Percentiles rank a stretch among this genome's conserved stretches.
Conservation (phyloP, 1,140 invertebrate species). For the Asobara japonica region DNA sequence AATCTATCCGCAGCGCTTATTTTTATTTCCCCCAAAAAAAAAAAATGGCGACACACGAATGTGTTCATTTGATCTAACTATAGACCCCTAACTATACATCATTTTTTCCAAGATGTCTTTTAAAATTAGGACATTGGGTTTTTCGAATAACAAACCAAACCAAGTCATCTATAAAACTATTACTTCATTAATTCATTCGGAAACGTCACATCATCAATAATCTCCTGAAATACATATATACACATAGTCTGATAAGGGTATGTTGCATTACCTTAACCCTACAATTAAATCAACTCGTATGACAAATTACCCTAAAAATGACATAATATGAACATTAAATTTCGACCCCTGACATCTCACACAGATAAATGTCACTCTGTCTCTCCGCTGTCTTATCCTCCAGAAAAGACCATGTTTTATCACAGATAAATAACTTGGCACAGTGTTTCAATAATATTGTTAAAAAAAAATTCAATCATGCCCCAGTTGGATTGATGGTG, state of each 20-base stretch:
- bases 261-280: neutral
- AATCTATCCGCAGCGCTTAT: neutral
- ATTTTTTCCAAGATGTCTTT: too few species aligned
- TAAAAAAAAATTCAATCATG: neutral
- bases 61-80: neutral
- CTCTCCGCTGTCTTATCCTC: neutral
- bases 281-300: neutral
- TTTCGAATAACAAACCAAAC: neutral
- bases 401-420: neutral
- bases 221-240: slow-evolving; percentile 50
- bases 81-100: too few species aligned
- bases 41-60: neutral
- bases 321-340: neutral
- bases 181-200: neutral
- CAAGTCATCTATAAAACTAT: neutral
- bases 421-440: slow-evolving; percentile 15
- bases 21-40: neutral
- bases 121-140: neutral
- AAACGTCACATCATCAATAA: neutral
- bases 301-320: neutral
- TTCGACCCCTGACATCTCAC: neutral
- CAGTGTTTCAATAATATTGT: neutral
- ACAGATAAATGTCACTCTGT: neutral
- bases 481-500: neutral
- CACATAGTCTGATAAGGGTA: slow-evolving; percentile 44